Percentiles rank a stretch among this genome's conserved stretches.
Evolutionary conservation across 2,888 invertebrate genomes (phyloP).

Genomic region (Metalampra italica): DNA sequence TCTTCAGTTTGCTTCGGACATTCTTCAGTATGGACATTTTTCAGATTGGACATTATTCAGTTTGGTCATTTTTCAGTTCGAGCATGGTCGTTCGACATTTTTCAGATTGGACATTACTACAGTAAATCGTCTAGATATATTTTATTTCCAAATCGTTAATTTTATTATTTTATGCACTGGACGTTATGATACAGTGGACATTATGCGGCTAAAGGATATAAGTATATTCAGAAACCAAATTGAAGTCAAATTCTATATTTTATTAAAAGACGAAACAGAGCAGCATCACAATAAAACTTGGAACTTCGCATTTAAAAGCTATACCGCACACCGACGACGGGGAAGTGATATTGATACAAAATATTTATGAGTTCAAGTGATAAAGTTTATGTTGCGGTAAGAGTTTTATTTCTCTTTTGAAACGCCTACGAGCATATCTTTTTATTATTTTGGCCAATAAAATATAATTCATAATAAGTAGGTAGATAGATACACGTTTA

Average conservation of each 20-base stretch:
- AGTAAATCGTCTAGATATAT: no score
- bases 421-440: constrained; percentile 31
- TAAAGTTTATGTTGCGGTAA: constrained; percentile 70
- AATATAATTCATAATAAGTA: constrained; percentile 5
- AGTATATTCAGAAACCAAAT: background rate
- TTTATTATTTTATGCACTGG: no score
- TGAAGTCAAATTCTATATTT: constrained; percentile 7
- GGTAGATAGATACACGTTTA: background rate
- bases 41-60: no score
- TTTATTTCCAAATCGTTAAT: background rate
- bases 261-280: constrained; percentile 12
- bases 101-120: no score
- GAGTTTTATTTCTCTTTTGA: constrained; percentile 63
- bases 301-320: constrained; percentile 35
- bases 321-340: constrained; percentile 30
- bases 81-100: no score
- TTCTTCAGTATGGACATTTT: no score
- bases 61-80: no score
- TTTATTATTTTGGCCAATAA: constrained; percentile 14
- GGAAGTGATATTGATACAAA: constrained; percentile 59
- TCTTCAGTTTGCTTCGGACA: no score
- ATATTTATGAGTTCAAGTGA: constrained; percentile 69
- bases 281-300: constrained; percentile 28
- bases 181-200: no score
- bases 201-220: no score